These are phyloP conservation scores for Lasioglossum calceatum DNA, from an alignment of 2,888 invertebrate species.

Conservation along the genomic window DNA sequence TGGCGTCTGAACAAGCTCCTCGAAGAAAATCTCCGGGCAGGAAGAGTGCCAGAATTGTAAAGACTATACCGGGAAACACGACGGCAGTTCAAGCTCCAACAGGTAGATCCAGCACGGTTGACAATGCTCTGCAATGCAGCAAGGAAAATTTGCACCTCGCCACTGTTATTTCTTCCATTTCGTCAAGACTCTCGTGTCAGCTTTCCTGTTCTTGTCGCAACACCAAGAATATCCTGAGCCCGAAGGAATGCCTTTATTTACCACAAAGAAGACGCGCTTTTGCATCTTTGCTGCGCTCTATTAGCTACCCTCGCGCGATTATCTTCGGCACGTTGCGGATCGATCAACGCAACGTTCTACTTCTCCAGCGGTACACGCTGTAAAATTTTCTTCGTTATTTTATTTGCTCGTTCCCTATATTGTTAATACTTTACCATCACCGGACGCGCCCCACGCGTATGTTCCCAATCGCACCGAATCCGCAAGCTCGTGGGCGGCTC, in stretches of 20 bases:
- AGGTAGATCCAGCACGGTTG: constrained; percentile 77
- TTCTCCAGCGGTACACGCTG: background rate
- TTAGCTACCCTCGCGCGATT: background rate
- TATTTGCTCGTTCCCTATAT: background rate
- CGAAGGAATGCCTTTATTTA: background rate
- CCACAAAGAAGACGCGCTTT: background rate
- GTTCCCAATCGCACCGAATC: background rate
- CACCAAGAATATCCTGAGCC: background rate
- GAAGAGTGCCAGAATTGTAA: constrained; percentile 57
- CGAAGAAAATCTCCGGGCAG: constrained; percentile 46
- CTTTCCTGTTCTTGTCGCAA: constrained; percentile 24
- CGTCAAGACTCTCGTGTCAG: constrained; percentile 46
- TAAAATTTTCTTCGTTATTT: background rate
- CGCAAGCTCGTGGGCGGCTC: background rate
- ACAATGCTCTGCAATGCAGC: constrained; percentile 77
- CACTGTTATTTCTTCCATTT: constrained; percentile 45
- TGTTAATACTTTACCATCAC: background rate
- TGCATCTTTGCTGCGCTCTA: background rate
- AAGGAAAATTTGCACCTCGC: constrained; percentile 64
- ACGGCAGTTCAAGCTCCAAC: constrained; percentile 71
- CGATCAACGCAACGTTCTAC: background rate
- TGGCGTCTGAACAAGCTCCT: constrained; percentile 21
- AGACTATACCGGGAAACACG: constrained; percentile 38
- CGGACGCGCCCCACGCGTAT: background rate
- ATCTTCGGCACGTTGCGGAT: background rate